Percentiles rank a stretch among this genome's conserved stretches.
These are phyloP conservation scores for Sebastes dallii DNA, from an alignment of 2,797 vertebrate species.

Conservation along the genomic window DNA sequence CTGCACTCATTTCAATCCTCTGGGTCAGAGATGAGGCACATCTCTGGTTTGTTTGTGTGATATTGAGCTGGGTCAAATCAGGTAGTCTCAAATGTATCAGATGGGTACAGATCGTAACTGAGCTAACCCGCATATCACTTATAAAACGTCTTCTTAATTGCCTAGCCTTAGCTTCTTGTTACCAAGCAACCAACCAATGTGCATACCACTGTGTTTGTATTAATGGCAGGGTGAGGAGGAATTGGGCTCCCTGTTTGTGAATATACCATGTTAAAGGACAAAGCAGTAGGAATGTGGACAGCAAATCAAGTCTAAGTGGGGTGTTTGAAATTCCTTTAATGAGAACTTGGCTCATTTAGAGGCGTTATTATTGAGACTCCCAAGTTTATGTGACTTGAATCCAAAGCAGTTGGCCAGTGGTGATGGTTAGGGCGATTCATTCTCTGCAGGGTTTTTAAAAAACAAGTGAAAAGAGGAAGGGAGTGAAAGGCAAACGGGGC, in stretches of 20 bases:
- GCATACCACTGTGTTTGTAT: constrained; percentile 54
- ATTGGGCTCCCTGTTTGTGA: constrained; percentile 55
- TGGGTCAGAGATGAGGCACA: constrained; percentile 7
- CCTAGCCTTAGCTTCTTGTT: constrained; percentile 66
- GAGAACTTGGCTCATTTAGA: constrained; percentile 75
- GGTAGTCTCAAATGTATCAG: constrained; percentile 31
- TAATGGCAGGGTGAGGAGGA: constrained; percentile 50
- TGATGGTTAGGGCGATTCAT: constrained; percentile 64
- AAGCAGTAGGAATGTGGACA: constrained; percentile 63
- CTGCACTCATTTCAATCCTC: constrained; percentile 7
- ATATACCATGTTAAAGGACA: constrained; percentile 51
- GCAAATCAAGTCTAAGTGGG: constrained; percentile 65
- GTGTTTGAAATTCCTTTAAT: constrained; percentile 75
- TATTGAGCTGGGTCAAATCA: constrained; percentile 34
- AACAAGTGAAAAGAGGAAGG: constrained; percentile 37
- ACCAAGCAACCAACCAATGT: constrained; percentile 79
- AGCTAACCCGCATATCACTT: constrained; percentile 41
- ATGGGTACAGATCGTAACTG: constrained; percentile 43
- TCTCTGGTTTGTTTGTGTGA: constrained; percentile 42
- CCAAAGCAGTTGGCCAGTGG: constrained; percentile 66
- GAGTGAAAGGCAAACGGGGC: background rate
- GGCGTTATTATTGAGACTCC: constrained; percentile 75
- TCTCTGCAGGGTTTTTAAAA: constrained; percentile 52
- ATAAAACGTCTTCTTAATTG: constrained; percentile 63
- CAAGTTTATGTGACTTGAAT: constrained; percentile 76